These are phyloP conservation scores for Heliconius congener DNA, from an alignment of 1,140 invertebrate species.

Conservation along the genomic window DNA sequence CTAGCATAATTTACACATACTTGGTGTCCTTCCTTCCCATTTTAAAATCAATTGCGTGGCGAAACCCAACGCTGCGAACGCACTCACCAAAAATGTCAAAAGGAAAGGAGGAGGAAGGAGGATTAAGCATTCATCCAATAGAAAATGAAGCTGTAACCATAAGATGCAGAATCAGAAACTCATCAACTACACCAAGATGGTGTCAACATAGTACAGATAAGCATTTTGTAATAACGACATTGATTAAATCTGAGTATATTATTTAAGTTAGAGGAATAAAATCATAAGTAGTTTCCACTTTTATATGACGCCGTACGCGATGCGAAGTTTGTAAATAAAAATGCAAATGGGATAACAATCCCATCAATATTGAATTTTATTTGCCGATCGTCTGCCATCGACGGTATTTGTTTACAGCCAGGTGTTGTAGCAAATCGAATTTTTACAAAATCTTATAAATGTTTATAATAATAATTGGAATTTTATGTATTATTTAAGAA, in stretches of 20 bases:
- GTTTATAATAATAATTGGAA: neutral
- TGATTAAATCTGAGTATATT: neutral
- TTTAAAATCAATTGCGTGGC: too few relatives aligned
- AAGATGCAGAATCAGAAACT: too few relatives aligned
- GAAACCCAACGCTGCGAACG: neutral
- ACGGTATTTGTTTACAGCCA: constrained; percentile 6
- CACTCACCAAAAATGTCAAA: too few relatives aligned
- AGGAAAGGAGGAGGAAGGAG: too few relatives aligned
- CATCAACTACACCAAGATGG: too few relatives aligned
- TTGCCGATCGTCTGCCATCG: constrained; percentile 18
- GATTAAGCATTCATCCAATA: too few relatives aligned
- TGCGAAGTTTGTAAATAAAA: constrained; percentile 23
- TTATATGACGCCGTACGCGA: neutral
- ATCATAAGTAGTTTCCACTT: neutral
- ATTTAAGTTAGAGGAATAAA: neutral
- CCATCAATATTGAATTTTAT: constrained; percentile 22
- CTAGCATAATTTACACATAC: too few relatives aligned
- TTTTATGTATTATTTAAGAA: neutral
- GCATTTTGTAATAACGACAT: neutral
- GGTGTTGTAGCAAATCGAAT: constrained; percentile 12
- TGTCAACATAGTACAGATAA: too few relatives aligned
- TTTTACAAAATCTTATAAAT: neutral
- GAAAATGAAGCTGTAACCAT: too few relatives aligned
- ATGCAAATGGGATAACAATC: constrained; percentile 21
- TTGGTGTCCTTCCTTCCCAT: too few relatives aligned